Conservation (phyloP, 2,113 vertebrate genomes). For the Oophaga pumilio region DNA sequence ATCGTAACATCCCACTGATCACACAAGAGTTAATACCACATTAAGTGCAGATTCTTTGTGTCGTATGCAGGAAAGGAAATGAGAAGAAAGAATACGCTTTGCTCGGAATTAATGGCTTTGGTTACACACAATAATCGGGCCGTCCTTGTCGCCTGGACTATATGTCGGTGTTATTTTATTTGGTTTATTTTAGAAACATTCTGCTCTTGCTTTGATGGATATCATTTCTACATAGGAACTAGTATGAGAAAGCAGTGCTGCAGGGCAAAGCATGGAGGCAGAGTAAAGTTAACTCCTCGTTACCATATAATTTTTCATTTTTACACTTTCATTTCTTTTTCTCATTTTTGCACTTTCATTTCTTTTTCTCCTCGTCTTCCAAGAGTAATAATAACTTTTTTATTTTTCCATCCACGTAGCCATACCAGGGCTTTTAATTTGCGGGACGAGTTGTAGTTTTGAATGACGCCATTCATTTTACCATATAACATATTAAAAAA, state of each 20-base stretch:
- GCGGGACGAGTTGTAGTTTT: too few relatives aligned
- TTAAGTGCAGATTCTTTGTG: not conserved
- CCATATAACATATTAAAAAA: too few relatives aligned
- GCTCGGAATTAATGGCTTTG: not conserved
- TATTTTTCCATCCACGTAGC: too few relatives aligned
- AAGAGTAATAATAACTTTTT: too few relatives aligned
- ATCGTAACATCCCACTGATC: not conserved
- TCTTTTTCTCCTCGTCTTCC: too few relatives aligned
- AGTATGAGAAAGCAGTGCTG: not conserved
- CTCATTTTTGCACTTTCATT: too few relatives aligned
- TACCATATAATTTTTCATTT: too few relatives aligned
- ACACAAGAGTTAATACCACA: conserved; percentile 1
- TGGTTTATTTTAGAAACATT: not conserved
- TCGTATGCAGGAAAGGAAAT: not conserved
- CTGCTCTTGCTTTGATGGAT: not conserved
- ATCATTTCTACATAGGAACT: not conserved
- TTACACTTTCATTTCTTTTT: too few relatives aligned
- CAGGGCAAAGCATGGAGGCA: not conserved
- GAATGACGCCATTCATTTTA: too few relatives aligned
- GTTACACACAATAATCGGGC: not conserved
- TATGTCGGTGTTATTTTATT: not conserved
- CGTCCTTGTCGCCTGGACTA: not conserved
- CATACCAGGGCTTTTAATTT: too few relatives aligned
- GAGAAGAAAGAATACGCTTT: not conserved
- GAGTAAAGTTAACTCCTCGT: not conserved